A percentile compares a stretch with the other conserved stretches of the same genome.
Evolutionary conservation across 2,797 vertebrate species (phyloP).

Genomic region (Thalassophryne amazonica): DNA sequence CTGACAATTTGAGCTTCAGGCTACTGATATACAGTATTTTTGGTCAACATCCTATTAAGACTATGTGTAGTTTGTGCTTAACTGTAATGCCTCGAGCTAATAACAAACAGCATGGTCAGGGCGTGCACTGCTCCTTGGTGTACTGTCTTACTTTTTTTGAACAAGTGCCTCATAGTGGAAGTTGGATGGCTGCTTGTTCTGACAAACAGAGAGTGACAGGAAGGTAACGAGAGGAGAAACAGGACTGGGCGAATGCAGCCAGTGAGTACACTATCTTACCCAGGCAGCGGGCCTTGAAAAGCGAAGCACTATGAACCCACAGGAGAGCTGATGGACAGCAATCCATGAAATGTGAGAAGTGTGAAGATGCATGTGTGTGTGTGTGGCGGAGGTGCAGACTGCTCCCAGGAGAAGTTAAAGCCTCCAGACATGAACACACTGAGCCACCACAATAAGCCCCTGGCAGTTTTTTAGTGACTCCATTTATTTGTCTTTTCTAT

Average conservation of each 20-base stretch:
- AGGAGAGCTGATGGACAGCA: neutral
- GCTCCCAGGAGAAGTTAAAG: neutral
- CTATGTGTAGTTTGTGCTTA: too few relatives aligned
- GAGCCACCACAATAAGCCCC: neutral
- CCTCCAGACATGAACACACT: neutral
- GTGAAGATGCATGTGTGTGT: neutral
- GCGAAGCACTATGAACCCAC: neutral
- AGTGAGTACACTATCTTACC: conserved; percentile 10
- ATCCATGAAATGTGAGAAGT: neutral
- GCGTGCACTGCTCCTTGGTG: neutral
- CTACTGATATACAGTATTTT: too few relatives aligned
- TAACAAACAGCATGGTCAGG: neutral
- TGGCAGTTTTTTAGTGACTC: neutral
- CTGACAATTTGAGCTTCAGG: too few relatives aligned
- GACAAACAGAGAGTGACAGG: neutral
- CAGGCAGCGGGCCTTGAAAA: conserved; percentile 1
- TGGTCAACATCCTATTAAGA: too few relatives aligned
- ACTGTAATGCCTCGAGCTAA: neutral
- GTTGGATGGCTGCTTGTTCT: neutral
- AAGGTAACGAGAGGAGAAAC: neutral
- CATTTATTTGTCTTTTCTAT: neutral
- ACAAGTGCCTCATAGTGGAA: neutral
- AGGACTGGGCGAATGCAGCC: neutral
- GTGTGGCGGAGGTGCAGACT: neutral
- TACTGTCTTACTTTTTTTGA: neutral